Percentiles rank a stretch among this genome's conserved stretches.
Conservation (phyloP, 2,113 vertebrate genomes). For the Petromus typicus region DNA sequence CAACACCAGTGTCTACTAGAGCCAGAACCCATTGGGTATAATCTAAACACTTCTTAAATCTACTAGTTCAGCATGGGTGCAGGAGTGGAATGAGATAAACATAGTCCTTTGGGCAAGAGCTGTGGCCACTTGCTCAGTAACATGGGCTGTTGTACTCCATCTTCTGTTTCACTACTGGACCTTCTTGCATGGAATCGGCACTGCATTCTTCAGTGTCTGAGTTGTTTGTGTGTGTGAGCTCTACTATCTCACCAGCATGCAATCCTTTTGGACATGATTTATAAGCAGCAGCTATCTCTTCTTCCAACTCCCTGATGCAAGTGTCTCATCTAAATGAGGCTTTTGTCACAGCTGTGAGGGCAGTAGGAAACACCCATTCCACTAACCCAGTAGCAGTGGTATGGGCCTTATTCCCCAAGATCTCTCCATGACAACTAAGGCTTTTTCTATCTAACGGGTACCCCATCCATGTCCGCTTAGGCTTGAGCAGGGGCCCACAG, state of each 20-base stretch:
- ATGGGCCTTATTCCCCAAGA: neutral
- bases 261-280: neutral
- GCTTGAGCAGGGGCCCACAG: neutral
- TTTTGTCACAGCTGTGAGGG: neutral
- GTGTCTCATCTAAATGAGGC: neutral
- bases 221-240: neutral
- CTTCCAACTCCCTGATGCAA: neutral
- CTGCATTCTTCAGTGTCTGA: neutral
- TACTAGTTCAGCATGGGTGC: neutral
- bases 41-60: neutral
- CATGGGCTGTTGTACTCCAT: neutral
- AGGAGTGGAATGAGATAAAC: neutral
- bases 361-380: neutral
- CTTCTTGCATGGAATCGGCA: neutral
- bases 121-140: neutral
- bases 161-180: neutral
- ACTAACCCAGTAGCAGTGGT: neutral
- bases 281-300: neutral
- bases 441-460: neutral
- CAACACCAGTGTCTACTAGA: neutral
- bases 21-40: neutral
- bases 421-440: neutral
- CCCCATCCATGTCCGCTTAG: neutral
- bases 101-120: neutral
- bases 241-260: neutral